Base-by-base conservation (phyloP, 2,113 vertebrate species). In the Poicephalus meyeri region DNA sequence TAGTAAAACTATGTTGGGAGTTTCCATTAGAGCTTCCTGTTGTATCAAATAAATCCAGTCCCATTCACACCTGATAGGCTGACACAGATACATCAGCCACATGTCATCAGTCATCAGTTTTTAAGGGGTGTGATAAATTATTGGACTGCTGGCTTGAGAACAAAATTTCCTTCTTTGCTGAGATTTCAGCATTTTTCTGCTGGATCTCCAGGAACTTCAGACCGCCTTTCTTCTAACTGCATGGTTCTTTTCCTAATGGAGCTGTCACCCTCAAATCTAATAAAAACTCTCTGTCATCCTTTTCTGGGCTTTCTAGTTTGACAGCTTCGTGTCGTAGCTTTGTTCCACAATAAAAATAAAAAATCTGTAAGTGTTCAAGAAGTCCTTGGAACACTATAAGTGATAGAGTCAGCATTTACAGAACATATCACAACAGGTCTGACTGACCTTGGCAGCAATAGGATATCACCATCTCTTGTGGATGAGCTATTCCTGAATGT, bases 261-360 rank as follows among this genome's bases (percentile, higher is more conserved):
- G 20, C 64, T 93, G 87, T 89, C 91, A 70, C 29, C 56, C 49
- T 70, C 50, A 58, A 86, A 78, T 78, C 79, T 91, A 91, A 91
- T 91, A 83, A 88, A 95, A 94, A 52, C 70, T 76, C 71, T 94
- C 33, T 69, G 31, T 95, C 91, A 95, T 93, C 46, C 88, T 91
- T 91, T 93, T 74, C 82, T 86, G 29, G 29, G 50, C 74, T 86
- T 95, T 82, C 79, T 91, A 50, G 49, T 73, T 96, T 86, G 85
- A 88, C 79, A 94, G 90, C 86, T 95, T 88, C 0, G 0, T 95
- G 89, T 94, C 85, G 86, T 56, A 90, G 50, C 82, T 94, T 95
- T 96, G 85, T 95, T 96, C 64, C 71, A 93, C 82, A 88, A 95
- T 78, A 91, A 89, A 95, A 96, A 83, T 87, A 93, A 96, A 91